phyloP scores from a whole-genome alignment of 2,113 vertebrate genomes.

The Clarias gariepinus region DNA sequence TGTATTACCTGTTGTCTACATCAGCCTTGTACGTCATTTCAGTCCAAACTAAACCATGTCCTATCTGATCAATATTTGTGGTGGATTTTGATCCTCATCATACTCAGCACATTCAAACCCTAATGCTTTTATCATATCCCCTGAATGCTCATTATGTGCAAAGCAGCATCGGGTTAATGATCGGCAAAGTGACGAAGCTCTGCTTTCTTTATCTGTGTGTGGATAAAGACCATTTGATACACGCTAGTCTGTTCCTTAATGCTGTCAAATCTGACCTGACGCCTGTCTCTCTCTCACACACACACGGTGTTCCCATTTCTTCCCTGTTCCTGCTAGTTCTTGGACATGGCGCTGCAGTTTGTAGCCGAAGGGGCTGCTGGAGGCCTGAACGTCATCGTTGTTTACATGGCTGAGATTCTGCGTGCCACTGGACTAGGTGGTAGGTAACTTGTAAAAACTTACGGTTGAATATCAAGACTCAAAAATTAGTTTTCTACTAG shows the following conservation, averaged over 20 bases:
- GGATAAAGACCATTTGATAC: conserved; percentile 7
- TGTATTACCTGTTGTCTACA: neutral
- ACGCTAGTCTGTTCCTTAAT: neutral
- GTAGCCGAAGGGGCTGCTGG: conserved; percentile 74
- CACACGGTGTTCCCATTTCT: neutral
- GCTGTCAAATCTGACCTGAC: neutral
- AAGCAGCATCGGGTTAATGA: conserved; percentile 41
- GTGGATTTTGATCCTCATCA: neutral
- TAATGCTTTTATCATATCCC: neutral
- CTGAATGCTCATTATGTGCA: neutral
- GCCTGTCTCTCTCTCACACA: neutral
- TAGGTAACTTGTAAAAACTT: conserved; percentile 52
- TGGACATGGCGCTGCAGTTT: conserved; percentile 68
- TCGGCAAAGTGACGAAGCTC: neutral
- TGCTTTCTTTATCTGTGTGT: conserved; percentile 9
- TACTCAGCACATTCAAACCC: neutral
- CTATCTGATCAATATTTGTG: neutral
- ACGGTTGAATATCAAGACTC: neutral
- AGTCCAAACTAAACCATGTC: neutral
- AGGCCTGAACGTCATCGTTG: conserved; percentile 76
- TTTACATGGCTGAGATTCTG: conserved; percentile 74
- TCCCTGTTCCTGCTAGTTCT: conserved; percentile 57
- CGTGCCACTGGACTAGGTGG: conserved; percentile 71
- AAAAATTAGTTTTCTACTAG: neutral
- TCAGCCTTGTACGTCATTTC: neutral